phyloP scores from a whole-genome alignment of 23 tunicate species.

The Aplidium turbinatum region DNA sequence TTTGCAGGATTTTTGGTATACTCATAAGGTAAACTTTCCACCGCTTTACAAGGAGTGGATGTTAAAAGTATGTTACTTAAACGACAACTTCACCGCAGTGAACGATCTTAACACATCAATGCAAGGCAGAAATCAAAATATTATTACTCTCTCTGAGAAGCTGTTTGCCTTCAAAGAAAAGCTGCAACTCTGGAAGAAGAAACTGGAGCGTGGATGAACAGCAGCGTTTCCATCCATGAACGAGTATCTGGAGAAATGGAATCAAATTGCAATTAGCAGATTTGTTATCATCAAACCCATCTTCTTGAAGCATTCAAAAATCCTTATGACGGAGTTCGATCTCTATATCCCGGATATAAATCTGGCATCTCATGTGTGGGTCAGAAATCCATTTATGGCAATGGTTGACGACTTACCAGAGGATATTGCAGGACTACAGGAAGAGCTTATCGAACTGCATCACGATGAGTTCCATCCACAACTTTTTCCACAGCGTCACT shows the following conservation, averaged over 20 bases:
- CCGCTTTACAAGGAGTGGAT: no score
- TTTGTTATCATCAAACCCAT: conserved; percentile 34
- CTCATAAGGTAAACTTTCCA: no score
- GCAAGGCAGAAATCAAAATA: conserved; percentile 61
- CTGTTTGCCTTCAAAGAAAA: conserved; percentile 63
- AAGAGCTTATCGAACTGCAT: conserved; percentile 20
- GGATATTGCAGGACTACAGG: conserved; percentile 46
- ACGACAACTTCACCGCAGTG: conserved; percentile 27
- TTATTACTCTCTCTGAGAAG: conserved; percentile 33
- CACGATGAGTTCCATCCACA: conserved; percentile 49
- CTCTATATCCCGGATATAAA: conserved; percentile 23
- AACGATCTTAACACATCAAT: conserved; percentile 33
- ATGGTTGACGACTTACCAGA: conserved; percentile 57
- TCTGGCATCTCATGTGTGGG: conserved; percentile 19
- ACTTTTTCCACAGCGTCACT: conserved; percentile 56
- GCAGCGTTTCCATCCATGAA: conserved; percentile 50
- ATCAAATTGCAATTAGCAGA: conserved; percentile 26
- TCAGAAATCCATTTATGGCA: conserved; percentile 60
- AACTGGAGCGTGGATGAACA: conserved; percentile 48
- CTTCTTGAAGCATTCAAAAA: conserved; percentile 46
- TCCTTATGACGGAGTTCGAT: conserved; percentile 33
- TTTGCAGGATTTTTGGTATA: no score
- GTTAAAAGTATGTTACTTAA: conserved; percentile 46
- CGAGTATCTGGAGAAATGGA: conserved; percentile 62
- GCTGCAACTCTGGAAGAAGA: conserved; percentile 54